Base-by-base conservation (phyloP, 1,140 invertebrate species). In the Aplysia californica region DNA sequence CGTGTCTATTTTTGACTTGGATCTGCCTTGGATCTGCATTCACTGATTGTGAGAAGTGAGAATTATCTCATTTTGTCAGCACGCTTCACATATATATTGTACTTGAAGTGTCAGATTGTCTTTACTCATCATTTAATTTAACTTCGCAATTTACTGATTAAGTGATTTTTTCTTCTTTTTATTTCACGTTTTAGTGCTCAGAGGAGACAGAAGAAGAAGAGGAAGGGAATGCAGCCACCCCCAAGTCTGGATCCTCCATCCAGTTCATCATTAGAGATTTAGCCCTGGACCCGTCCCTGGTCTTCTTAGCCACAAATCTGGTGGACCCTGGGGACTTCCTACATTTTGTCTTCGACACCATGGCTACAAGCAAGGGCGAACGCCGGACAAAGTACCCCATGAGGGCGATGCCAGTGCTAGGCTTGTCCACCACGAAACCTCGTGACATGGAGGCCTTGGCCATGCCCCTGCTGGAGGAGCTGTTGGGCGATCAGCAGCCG, bases 351-450 rank as follows among this genome's bases (percentile, higher is more conserved):
- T n/a, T 50, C 44, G n/a, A 10, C 10, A 50, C 10, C 10, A 10
- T 50, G 10, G 44, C 44, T n/a, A n/a, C 10, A 15, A 50, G n/a
- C 10, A 50, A 50, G 10, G 44, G n/a, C 44, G 10, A 15, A 15
- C 10, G n/a, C 10, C 10, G n/a, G 44, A 10, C 72, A 29, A 65
- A 55, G 38, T 61, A 61, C n/a, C 38, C 72, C 3, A 33, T 75
- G 2, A 15, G 72, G 26, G 50, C 66, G n/a, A 64, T 75, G 59
- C 72, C 72, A 41, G 72, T 75, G 31, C 50, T 44, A 55, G 61
- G 2, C 10, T 26, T 66, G n/a, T 65, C 59, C 55, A 39, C 44
- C 1, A 39, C 61, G n/a, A 64, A 38, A 1, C n/a, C 72, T n/a
- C 64, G 21, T 36, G 72, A 36, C 33, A 29, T 75, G 26, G 72